Percentiles rank a stretch among this genome's conserved stretches.
These are phyloP conservation scores for Lithobates sylvaticus DNA, from an alignment of 2,797 vertebrate species.

Conservation along the genomic window DNA sequence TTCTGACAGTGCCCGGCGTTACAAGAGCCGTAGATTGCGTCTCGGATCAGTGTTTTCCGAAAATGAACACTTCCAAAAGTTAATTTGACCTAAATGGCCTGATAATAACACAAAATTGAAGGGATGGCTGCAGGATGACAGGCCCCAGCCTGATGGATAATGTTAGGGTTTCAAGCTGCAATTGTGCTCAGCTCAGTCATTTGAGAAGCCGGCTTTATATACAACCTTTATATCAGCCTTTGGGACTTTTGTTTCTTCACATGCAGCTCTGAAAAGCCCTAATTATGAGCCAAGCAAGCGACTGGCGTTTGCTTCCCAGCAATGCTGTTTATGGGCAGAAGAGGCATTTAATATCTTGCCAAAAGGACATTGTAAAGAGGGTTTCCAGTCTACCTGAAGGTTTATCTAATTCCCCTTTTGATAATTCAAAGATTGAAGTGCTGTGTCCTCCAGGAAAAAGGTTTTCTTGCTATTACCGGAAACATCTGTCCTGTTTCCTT, in stretches of 20 bases:
- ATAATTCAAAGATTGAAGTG: neutral
- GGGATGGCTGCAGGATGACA: slow-evolving; percentile 30
- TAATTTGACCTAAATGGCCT: slow-evolving; percentile 46
- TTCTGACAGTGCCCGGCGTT: neutral
- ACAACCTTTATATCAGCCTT: neutral
- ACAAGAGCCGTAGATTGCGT: neutral
- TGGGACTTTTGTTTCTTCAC: neutral
- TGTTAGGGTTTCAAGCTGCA: slow-evolving; percentile 27
- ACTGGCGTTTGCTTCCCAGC: neutral
- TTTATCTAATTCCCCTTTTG: neutral
- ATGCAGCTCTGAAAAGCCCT: slow-evolving; percentile 6
- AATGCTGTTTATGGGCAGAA: neutral
- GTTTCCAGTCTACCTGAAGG: neutral
- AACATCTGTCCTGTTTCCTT: too few species aligned
- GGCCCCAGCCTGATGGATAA: slow-evolving; percentile 47
- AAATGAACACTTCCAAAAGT: slow-evolving; percentile 34
- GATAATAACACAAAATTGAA: slow-evolving; percentile 42
- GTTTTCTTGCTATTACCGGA: too few species aligned
- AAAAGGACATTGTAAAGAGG: neutral
- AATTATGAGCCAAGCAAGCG: neutral
- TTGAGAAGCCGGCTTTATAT: neutral
- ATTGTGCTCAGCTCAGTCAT: slow-evolving; percentile 12
- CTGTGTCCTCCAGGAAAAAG: neutral
- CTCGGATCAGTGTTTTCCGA: neutral
- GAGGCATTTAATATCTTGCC: neutral